Evolutionary conservation across 2,797 vertebrate genomes (phyloP), one percentile per base, ranked within the genome.

Genomic region (Paedocypris micromegethes): DNA sequence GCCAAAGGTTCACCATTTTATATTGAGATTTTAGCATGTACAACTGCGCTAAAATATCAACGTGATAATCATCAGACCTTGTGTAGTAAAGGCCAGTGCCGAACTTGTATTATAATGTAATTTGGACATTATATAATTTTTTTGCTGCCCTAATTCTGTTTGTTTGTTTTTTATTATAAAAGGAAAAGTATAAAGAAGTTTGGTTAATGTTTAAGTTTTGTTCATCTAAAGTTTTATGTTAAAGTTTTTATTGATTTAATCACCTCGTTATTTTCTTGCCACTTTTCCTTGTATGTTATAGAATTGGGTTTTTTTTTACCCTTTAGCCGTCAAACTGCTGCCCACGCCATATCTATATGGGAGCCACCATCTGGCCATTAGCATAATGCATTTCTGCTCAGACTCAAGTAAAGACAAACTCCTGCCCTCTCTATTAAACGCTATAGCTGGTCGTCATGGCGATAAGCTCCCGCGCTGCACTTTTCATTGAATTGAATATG

Each of bases 311-410:
- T 6, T 43, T 52, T 49, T 50, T 58, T 55, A 65, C 53, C 58
- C 42, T 53, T 39, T 55, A 60, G 38, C n/a, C 9, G 40, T 63
- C 49, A 66, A 61, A 64, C 55, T 55, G 53, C 58, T 55, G 63
- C 71, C 75, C 68, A 73, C 62, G 8, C 71, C 68, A 52, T 77
- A 65, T 78, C 65, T 74, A 52, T 75, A 64, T 68, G 49, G 73
- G 74, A 83, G 81, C 74, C 82, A 75, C 84, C 88, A 84, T 86
- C 85, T 86, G 85, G 66, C 75, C 52, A 84, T 89, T 85, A 84
- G 58, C 83, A 87, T 88, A 85, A 86, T 82, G 79, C 84, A 87
- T 88, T 88, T 80, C 84, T 68, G 67, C 62, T 77, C 73, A 66
- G 80, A 78, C 74, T 78, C 49, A 71, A 80, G 77, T 81, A 85